These are phyloP conservation scores for Ceratina australensis DNA, from an alignment of 1,140 invertebrate genomes.

Conservation along the genomic window DNA sequence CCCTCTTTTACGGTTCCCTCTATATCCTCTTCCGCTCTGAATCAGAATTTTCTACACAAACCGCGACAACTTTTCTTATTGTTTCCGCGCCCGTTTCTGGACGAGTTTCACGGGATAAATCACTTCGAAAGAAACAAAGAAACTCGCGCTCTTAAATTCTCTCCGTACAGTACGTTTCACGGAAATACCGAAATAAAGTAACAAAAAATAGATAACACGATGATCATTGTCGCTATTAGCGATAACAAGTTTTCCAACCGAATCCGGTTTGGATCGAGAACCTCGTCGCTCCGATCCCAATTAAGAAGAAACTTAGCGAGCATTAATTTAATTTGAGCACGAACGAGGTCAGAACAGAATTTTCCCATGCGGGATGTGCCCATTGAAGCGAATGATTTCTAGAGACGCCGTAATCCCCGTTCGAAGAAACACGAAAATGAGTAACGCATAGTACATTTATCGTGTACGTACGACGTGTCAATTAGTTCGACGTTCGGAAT, in stretches of 20 bases:
- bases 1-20: slow-evolving; percentile 38
- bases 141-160: background rate
- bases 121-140: slow-evolving; percentile 20
- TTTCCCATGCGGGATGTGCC: slow-evolving; percentile 15
- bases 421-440: background rate
- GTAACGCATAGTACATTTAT: background rate
- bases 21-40: slow-evolving; percentile 54
- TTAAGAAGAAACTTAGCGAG: slow-evolving; percentile 24
- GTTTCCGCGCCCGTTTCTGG: slow-evolving; percentile 34
- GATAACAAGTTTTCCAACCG: background rate
- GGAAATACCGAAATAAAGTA: background rate
- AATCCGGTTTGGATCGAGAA: background rate
- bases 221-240: background rate
- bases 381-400: slow-evolving; percentile 1
- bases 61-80: slow-evolving; percentile 45
- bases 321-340: slow-evolving; percentile 28
- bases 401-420: background rate
- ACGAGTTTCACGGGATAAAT: slow-evolving; percentile 31
- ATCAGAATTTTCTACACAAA: slow-evolving; percentile 56
- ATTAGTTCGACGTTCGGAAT: background rate
- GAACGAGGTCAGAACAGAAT: background rate
- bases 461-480: no score
- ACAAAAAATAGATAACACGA: no score
- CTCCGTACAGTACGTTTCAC: background rate
- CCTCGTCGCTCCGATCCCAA: slow-evolving; percentile 1